These are phyloP conservation scores for Centropus bengalensis DNA, from an alignment of 2,113 vertebrate genomes.

Conservation along the genomic window DNA sequence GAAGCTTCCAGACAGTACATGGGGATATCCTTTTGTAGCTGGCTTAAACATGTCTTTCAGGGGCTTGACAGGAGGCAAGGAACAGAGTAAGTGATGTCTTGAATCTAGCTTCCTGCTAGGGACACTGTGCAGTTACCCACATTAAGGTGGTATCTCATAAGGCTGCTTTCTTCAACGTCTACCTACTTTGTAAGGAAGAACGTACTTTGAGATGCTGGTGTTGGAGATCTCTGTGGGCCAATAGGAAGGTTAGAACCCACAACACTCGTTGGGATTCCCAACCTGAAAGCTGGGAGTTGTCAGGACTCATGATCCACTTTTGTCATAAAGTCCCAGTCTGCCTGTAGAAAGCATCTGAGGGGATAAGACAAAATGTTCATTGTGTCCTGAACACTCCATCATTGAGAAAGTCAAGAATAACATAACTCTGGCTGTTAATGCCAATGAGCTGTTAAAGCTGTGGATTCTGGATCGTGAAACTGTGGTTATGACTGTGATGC, in stretches of 20 bases:
- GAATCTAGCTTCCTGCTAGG: background rate
- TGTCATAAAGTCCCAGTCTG: rapidly evolving
- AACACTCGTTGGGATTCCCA: background rate
- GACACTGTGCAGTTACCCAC: background rate
- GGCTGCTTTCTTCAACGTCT: background rate
- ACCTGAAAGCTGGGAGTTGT: background rate
- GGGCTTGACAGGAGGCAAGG: background rate
- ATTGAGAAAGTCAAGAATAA: background rate
- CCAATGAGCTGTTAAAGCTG: background rate
- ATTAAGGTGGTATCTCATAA: background rate
- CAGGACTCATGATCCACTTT: rapidly evolving
- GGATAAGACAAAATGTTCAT: background rate
- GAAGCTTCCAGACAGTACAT: background rate
- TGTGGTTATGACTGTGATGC: background rate
- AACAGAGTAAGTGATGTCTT: background rate
- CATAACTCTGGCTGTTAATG: background rate
- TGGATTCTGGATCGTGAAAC: background rate
- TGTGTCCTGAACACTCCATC: background rate
- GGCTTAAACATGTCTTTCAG: background rate
- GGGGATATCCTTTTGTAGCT: background rate
- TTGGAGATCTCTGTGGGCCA: rapidly evolving
- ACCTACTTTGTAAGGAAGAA: background rate
- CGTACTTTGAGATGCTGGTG: background rate
- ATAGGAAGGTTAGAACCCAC: background rate
- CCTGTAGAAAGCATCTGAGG: background rate